These are phyloP conservation scores for Macrocentrus cingulum DNA, from an alignment of 1,140 invertebrate species.

Conservation along the genomic window DNA sequence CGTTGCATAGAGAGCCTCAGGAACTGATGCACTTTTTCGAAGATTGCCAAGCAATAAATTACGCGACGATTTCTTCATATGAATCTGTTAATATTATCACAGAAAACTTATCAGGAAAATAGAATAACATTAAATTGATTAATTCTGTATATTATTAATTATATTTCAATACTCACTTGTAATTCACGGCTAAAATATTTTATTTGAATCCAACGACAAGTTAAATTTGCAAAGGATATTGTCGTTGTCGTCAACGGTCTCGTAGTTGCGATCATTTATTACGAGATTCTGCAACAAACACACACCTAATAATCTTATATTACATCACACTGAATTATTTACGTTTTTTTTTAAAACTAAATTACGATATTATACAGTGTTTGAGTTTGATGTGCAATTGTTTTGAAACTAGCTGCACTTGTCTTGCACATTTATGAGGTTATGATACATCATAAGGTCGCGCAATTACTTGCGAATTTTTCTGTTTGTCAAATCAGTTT, in stretches of 20 bases:
- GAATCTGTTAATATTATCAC: conserved; percentile 31
- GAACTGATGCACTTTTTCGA: conserved; percentile 27
- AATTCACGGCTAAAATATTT: conserved; percentile 33
- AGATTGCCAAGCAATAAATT: conserved; percentile 36
- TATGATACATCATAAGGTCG: conserved; percentile 11
- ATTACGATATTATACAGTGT: no score
- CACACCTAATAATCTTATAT: background rate
- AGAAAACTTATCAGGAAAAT: no score
- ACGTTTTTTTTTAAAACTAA: no score
- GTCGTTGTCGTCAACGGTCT: conserved; percentile 39
- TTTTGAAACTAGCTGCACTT: no score
- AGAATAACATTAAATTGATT: no score
- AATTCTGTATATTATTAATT: background rate
- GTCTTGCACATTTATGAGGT: conserved; percentile 6
- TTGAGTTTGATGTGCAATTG: no score
- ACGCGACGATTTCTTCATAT: conserved; percentile 31
- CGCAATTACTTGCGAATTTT: background rate
- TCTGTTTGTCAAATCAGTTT: no score
- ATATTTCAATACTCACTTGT: conserved; percentile 34
- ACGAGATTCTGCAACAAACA: background rate
- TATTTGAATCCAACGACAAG: conserved; percentile 37
- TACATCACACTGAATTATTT: no score
- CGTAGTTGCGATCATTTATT: conserved; percentile 46
- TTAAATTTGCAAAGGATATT: conserved; percentile 35
- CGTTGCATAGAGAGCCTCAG: conserved; percentile 35